Conservation (phyloP, 2,113 vertebrate genomes). For the Deroptyus accipitrinus region DNA sequence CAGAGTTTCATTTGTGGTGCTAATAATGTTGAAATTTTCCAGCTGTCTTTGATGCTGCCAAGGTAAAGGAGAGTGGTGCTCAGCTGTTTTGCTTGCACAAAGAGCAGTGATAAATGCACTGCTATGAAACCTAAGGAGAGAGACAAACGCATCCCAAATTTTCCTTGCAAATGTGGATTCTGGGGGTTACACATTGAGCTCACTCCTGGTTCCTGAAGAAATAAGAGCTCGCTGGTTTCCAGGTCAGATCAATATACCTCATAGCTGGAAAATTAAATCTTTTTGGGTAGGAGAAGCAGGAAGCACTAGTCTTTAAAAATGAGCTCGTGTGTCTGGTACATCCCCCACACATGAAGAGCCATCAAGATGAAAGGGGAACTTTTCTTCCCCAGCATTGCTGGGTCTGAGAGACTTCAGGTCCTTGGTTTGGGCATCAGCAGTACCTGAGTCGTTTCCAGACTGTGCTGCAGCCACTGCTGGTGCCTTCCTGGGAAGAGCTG, state of each 20-base stretch:
- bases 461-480: background rate
- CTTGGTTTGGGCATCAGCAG: background rate
- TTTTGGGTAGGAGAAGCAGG: background rate
- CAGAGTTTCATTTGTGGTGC: background rate
- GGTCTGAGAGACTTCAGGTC: background rate
- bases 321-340: too few relatives aligned
- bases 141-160: fast-evolving
- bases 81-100: background rate
- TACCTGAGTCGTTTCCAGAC: background rate
- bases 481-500: background rate
- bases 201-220: fast-evolving
- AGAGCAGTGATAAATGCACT: background rate
- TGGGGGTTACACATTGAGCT: fast-evolving
- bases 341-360: background rate
- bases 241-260: background rate
- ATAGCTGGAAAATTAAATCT: background rate
- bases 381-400: background rate
- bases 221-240: background rate
- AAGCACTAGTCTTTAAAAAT: background rate
- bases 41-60: background rate
- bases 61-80: background rate
- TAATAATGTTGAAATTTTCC: background rate
- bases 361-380: background rate
- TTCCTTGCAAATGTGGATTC: background rate
- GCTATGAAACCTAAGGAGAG: too few relatives aligned